phyloP scores from a whole-genome alignment of 30 jellyfish, hydroid and myxozoan species.

The Aurelia coerulea region DNA sequence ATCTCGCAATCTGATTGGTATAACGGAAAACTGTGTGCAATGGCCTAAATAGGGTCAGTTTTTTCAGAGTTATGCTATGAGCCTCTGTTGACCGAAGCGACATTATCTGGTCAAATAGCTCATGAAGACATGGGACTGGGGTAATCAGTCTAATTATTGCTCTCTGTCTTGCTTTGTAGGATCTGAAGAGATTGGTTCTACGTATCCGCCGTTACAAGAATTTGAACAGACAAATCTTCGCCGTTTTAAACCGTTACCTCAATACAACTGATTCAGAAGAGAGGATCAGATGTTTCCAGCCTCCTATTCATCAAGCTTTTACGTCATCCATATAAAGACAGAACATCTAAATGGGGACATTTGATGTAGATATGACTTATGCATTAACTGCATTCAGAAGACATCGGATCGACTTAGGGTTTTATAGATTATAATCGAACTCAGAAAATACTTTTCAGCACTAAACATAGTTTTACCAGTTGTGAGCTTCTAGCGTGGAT shows the following conservation, averaged over 20 bases:
- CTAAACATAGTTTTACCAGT: neutral
- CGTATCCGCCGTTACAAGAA: slow-evolving; percentile 90
- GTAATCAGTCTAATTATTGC: neutral
- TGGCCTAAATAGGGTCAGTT: no score
- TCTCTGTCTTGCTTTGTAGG: slow-evolving; percentile 48
- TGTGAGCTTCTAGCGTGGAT: neutral
- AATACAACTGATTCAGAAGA: slow-evolving; percentile 87
- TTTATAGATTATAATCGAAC: no score
- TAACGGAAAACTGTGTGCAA: no score
- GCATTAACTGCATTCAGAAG: neutral
- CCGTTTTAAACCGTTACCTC: slow-evolving; percentile 87
- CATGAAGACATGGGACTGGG: no score
- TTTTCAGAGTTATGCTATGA: no score
- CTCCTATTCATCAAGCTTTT: slow-evolving; percentile 97
- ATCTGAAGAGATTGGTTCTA: slow-evolving; percentile 84
- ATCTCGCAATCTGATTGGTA: no score
- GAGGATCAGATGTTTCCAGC: slow-evolving; percentile 98
- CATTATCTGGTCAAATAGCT: no score
- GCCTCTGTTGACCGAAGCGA: no score
- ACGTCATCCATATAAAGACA: slow-evolving; percentile 74
- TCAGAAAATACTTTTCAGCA: no score
- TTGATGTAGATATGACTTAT: neutral
- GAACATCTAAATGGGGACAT: neutral
- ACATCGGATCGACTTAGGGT: no score
- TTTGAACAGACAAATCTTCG: slow-evolving; percentile 88